Evolutionary conservation across 2,113 vertebrate genomes (phyloP).

Genomic region (Aegithalos caudatus): DNA sequence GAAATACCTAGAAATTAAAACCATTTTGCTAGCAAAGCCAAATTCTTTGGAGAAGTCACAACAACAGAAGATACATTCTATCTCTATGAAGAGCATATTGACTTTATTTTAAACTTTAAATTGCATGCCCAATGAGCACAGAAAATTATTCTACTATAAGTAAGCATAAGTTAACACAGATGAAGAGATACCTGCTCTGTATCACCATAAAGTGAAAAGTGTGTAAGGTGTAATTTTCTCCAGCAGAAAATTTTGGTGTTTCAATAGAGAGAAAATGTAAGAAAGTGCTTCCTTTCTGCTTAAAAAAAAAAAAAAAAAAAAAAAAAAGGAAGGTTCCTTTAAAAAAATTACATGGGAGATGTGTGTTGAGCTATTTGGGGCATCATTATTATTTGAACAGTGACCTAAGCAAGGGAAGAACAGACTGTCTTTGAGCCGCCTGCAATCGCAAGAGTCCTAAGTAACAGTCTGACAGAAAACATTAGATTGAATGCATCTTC

Average conservation of each 20-base stretch:
- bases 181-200: not conserved
- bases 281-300: not conserved
- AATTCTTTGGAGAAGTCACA: not conserved
- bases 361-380: constrained; percentile 30
- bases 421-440: not conserved
- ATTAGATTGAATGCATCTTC: not conserved
- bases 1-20: not conserved
- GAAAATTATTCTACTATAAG: not conserved
- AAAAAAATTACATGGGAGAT: not conserved
- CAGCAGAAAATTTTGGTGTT: not conserved
- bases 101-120: not conserved
- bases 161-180: not conserved
- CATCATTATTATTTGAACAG: constrained; percentile 60
- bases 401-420: not conserved
- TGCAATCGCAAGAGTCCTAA: not conserved
- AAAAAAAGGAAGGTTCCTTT: not conserved
- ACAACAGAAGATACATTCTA: not conserved
- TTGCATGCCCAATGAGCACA: not conserved
- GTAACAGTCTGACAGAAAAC: not conserved
- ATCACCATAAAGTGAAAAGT: not conserved
- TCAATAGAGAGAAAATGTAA: not conserved
- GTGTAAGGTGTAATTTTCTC: not conserved
- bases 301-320: too few relatives aligned
- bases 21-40: not conserved
- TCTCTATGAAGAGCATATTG: not conserved